Base-by-base conservation (phyloP, 2,888 invertebrate species). In the Altica lythri region DNA sequence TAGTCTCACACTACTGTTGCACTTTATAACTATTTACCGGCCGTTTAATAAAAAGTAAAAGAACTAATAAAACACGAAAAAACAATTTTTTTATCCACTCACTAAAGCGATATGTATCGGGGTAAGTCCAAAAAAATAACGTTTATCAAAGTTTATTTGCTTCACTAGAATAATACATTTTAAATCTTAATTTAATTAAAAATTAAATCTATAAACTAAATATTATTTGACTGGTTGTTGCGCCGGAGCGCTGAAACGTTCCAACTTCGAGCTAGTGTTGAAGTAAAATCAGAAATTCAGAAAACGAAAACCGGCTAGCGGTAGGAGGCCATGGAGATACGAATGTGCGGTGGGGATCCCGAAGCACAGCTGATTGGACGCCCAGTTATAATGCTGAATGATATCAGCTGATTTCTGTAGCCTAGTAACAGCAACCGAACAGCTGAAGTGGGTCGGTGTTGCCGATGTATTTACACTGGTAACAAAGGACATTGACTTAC, bases 391-490 rank as follows among this genome's bases (percentile, higher is more conserved):
- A 55, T 59, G 59, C 53, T 65, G 63, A 61, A 59, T 59, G 55
- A 59, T 61, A 65, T 65, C 65, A 65, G 65, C 65, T 65, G 65
- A 65, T 65, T 60, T 48, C 55, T 38, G 55, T 59, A 59, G 56
- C 59, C 59, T 56, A 59, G 59, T 59, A 59, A 59, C 62, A 60
- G 61, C 56, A 47, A 42, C 18, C 25, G 50, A 55, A 55, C 55
- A 55, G 55, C 55, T 55, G 55, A 55, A 55, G 50, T 55, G 50
- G 50, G 45, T 40, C 55, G 50, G 55, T 35, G 55, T 55, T 55
- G 55, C 55, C 55, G 34, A 13, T 32, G 17, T 10, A 30, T 40
- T 44, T 22, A 50, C 37, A 13, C 53, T 51, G 14, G 17, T 16
- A 32, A 55, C 55, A 55, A 55, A 55, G 55, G 50, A 55, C 34